Percentiles rank a stretch among this genome's conserved stretches.
phyloP scores from a whole-genome alignment of 2,113 vertebrate species.

The Chrysemys picta region DNA sequence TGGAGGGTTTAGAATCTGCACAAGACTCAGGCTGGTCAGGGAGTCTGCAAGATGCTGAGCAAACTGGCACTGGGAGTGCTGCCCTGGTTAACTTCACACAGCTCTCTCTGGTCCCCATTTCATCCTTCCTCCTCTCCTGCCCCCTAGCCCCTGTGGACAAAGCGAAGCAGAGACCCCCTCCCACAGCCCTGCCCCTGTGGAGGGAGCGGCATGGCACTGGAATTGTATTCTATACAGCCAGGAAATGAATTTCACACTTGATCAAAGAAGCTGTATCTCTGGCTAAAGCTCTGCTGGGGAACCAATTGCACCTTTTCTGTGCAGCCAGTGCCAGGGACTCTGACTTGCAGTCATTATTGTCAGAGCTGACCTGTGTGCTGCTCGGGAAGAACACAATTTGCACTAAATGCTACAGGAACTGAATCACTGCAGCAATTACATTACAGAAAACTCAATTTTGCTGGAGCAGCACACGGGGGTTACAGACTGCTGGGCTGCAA shows the following conservation, averaged over 20 bases:
- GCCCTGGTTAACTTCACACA: neutral
- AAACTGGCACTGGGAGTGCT: neutral
- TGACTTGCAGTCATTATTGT: neutral
- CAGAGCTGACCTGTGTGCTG: neutral
- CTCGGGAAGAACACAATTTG: neutral
- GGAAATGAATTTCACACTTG: neutral
- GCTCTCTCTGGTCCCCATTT: neutral
- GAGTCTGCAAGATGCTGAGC: neutral
- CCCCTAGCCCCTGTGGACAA: neutral
- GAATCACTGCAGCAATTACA: neutral
- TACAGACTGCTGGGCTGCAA: neutral
- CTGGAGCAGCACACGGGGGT: neutral
- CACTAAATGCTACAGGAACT: neutral
- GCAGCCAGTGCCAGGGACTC: neutral
- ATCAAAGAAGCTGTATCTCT: neutral
- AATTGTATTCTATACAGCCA: neutral
- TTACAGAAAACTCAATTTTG: neutral
- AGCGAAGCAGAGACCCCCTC: neutral
- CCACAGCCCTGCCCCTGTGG: neutral
- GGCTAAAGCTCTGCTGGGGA: neutral
- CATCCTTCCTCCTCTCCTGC: neutral
- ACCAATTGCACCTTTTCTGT: neutral
- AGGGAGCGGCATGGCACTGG: neutral
- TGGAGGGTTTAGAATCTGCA: neutral
- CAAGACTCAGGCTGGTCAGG: neutral